Conservation (phyloP, 2,113 vertebrate species). For the Chunga burmeisteri region DNA sequence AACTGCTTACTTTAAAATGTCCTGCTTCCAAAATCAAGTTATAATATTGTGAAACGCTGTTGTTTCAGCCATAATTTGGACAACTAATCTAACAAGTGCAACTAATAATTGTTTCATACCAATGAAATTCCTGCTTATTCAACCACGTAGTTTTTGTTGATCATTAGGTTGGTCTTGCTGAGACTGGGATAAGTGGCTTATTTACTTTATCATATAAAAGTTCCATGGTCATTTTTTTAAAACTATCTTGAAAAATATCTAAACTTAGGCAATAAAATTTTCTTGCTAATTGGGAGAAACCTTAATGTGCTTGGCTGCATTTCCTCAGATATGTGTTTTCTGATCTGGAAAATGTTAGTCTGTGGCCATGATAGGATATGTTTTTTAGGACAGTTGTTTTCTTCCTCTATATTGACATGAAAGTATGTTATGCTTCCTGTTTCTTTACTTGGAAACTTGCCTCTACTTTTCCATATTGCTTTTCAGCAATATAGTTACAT, state of each 20-base stretch:
- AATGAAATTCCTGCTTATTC: background rate
- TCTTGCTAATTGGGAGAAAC: background rate
- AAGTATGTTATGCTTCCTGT: background rate
- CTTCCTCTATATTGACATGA: background rate
- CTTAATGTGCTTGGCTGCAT: background rate
- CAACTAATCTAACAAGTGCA: background rate
- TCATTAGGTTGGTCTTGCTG: background rate
- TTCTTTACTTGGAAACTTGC: background rate
- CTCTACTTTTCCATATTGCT: background rate
- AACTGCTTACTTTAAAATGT: background rate
- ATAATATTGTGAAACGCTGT: background rate
- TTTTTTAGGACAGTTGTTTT: background rate
- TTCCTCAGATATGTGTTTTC: background rate
- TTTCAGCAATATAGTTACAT: background rate
- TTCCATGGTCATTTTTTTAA: background rate
- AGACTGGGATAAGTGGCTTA: background rate
- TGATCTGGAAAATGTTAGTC: background rate
- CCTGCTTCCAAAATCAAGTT: background rate
- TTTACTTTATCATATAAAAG: background rate
- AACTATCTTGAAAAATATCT: background rate
- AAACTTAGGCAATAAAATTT: background rate
- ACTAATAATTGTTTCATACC: background rate
- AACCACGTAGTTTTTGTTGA: background rate
- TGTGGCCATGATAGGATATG: background rate
- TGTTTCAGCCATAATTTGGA: background rate